phyloP scores from a whole-genome alignment of 2,797 vertebrate genomes.

The Petrocephalus sullivani region DNA sequence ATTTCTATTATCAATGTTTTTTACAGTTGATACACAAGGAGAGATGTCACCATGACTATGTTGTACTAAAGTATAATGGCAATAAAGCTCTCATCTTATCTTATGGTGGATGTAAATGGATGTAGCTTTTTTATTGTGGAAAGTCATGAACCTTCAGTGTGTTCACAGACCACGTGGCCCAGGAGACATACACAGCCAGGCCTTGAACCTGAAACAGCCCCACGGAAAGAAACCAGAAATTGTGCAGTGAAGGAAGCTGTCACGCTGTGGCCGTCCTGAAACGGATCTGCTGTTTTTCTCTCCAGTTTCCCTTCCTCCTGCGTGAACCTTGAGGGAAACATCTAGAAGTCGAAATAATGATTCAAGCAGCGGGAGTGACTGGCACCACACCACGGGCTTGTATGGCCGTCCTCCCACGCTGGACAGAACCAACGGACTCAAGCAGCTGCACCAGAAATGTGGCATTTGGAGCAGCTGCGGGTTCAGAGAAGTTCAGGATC shows the following conservation, averaged over 20 bases:
- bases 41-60: background rate
- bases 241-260: background rate
- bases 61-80: background rate
- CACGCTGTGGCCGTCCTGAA: background rate
- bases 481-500: constrained; percentile 1
- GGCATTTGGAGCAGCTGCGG: constrained; percentile 1
- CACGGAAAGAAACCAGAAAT: background rate
- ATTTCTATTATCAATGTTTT: background rate
- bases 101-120: background rate
- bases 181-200: background rate
- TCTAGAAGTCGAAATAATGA: background rate
- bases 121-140: background rate
- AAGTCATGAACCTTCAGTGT: background rate
- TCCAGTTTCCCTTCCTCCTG: background rate
- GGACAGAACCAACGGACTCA: background rate
- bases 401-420: background rate
- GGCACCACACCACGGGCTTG: background rate
- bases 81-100: background rate
- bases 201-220: background rate
- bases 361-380: background rate
- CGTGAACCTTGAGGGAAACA: background rate
- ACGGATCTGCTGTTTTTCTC: background rate
- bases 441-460: background rate
- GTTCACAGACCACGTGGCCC: background rate
- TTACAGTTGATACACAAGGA: background rate